Base-by-base conservation (phyloP, 2,797 vertebrate species). In the Diplodus puntazzo region DNA sequence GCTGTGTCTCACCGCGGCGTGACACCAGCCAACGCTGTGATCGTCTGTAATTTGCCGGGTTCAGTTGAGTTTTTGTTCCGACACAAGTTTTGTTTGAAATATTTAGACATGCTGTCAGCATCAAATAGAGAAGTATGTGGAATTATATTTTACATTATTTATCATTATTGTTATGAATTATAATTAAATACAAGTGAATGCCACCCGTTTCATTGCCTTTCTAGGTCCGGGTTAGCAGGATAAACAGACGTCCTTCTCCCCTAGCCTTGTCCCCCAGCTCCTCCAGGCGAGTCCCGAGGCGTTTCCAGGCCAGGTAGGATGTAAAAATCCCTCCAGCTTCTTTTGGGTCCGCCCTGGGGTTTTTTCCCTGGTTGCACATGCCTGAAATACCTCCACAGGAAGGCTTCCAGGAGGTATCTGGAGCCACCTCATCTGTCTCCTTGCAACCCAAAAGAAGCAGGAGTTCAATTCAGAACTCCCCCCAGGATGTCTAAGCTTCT, bases 361-460 rank as follows among this genome's bases (percentile, higher is more conserved):
- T 78, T 68, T 76, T 63, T 68, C 66, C 81, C 81, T 77, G 54
- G 70, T 77, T 85, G 74, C 65, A 74, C 46, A 68, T 69, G 64
- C 79, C 79, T 78, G 57, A 82, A 87, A 88, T 82, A 83, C 54
- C 69, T 81, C 30, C 13, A 45, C 60, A 82, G 71, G 49, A 73
- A 75, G 25, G 43, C 3, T 39, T 69, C 69, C 84, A 72, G 69
- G 39, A 78, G 68, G 62, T 75, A 73, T 71, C 62, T 63, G 20
- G n/a, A 73, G 61, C 68, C 23, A 48, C 64, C 77, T 82, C 75
- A 83, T 88, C 79, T 60, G 70, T 90, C 62, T 81, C 52, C 39
- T 64, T 1, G 21, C 34, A 54, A 75, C 78, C 66, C 67, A 83
- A 63, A 77, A 39, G 65, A 60, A 77, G 60, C 55, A 77, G 50